Evolutionary conservation across 2,113 vertebrate species (phyloP).

Genomic region (Pyrgilauda ruficollis): DNA sequence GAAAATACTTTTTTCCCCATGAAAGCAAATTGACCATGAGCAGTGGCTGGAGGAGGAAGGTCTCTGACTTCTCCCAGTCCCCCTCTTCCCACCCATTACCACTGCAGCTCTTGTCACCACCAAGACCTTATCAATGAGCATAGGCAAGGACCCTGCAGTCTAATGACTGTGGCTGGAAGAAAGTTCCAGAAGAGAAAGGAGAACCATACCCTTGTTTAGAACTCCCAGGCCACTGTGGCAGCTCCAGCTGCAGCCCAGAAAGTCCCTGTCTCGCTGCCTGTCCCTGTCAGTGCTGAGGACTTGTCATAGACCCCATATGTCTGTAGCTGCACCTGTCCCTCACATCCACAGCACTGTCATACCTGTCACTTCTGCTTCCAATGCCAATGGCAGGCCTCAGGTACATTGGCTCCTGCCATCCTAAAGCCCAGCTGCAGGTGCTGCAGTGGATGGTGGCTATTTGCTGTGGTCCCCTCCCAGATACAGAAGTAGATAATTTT

Average conservation of each 20-base stretch:
- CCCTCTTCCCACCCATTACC: not conserved
- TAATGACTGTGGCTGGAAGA: not conserved
- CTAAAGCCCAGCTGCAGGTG: not conserved
- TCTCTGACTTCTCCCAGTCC: not conserved
- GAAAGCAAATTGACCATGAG: not conserved
- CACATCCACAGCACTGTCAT: not conserved
- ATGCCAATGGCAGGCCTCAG: not conserved
- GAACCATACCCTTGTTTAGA: not conserved
- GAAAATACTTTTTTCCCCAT: not conserved
- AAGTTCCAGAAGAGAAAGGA: not conserved
- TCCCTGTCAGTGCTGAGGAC: not conserved
- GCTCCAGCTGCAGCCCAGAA: not conserved
- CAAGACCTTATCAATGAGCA: not conserved
- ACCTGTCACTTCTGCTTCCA: not conserved
- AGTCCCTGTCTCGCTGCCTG: not conserved
- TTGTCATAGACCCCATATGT: not conserved
- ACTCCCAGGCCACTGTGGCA: not conserved
- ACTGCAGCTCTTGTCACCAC: not conserved
- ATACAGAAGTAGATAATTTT: not conserved
- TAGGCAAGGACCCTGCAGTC: not conserved
- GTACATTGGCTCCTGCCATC: not conserved
- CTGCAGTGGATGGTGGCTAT: not conserved
- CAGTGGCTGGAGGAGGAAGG: not conserved
- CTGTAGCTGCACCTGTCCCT: not conserved
- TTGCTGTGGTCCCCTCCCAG: not conserved